Percentiles rank a stretch among this genome's conserved stretches.
Evolutionary conservation across 2,888 invertebrate species (phyloP).

Genomic region (Abrostola tripartita): DNA sequence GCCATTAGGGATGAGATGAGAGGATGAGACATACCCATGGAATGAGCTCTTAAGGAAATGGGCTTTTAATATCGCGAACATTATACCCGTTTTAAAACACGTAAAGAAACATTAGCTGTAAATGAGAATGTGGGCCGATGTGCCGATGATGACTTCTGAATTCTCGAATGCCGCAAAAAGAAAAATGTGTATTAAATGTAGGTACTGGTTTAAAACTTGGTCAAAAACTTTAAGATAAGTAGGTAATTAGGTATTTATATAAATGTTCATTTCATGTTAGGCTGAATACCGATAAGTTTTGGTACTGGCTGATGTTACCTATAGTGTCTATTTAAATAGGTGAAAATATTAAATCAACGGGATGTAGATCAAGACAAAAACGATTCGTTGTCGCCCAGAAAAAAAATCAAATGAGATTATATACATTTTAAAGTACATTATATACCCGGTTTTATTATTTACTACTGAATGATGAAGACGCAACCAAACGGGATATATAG

Average conservation of each 20-base stretch:
- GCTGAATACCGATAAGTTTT: too few relatives aligned
- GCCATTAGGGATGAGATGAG: conserved; percentile 54
- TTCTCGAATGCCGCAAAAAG: conserved; percentile 29
- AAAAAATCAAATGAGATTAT: too few relatives aligned
- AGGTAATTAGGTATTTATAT: not conserved
- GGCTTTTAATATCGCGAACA: conserved; percentile 60
- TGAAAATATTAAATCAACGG: too few relatives aligned
- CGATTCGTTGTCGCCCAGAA: too few relatives aligned
- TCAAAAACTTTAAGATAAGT: not conserved
- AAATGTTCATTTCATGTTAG: too few relatives aligned
- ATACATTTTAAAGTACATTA: too few relatives aligned
- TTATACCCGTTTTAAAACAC: conserved; percentile 48
- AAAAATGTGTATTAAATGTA: conserved; percentile 12
- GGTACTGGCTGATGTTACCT: too few relatives aligned
- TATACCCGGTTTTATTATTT: too few relatives aligned
- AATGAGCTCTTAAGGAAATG: conserved; percentile 65
- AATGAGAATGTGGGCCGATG: conserved; percentile 45
- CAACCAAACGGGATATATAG: not conserved
- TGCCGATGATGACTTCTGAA: conserved; percentile 41
- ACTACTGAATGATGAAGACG: too few relatives aligned
- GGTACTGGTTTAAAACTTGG: not conserved
- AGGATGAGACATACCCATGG: conserved; percentile 56
- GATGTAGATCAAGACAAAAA: too few relatives aligned
- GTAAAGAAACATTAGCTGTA: conserved; percentile 46
- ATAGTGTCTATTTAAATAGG: too few relatives aligned